Conservation (phyloP, 2,888 invertebrate genomes). For the Suillia variegata region DNA sequence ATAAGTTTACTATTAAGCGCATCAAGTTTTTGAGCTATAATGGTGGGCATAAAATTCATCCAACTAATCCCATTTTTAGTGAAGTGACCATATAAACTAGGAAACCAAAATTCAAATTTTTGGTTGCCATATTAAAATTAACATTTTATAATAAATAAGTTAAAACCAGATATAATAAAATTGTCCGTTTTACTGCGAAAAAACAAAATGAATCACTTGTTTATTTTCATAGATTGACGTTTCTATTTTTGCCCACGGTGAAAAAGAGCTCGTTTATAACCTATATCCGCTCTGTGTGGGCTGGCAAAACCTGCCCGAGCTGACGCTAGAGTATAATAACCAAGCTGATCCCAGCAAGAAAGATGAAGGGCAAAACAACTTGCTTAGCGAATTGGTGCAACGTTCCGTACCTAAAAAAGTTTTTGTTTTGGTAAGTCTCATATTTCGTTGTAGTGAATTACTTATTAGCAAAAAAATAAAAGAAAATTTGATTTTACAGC, state of each 20-base stretch:
- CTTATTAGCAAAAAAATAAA: neutral
- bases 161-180: too few relatives aligned
- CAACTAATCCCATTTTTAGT: too few relatives aligned
- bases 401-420: constrained; percentile 61
- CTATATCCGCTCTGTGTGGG: constrained; percentile 59
- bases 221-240: constrained; percentile 51
- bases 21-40: too few relatives aligned
- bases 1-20: too few relatives aligned
- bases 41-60: too few relatives aligned
- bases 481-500: constrained; percentile 33
- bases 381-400: constrained; percentile 57
- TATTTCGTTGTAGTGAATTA: neutral
- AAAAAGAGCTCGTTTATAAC: constrained; percentile 58
- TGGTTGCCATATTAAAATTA: too few relatives aligned
- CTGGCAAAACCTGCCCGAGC: constrained; percentile 60
- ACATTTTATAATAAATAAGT: neutral
- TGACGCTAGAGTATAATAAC: constrained; percentile 57
- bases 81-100: too few relatives aligned
- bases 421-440: constrained; percentile 57
- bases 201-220: too few relatives aligned
- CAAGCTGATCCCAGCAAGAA: constrained; percentile 55
- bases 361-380: constrained; percentile 53
- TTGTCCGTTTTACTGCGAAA: neutral
- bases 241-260: constrained; percentile 58
- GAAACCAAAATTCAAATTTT: too few relatives aligned